Evolutionary conservation across 1,140 invertebrate species (phyloP), one percentile per base, ranked within the genome.

Genomic region (Drosophila oshimai): DNA sequence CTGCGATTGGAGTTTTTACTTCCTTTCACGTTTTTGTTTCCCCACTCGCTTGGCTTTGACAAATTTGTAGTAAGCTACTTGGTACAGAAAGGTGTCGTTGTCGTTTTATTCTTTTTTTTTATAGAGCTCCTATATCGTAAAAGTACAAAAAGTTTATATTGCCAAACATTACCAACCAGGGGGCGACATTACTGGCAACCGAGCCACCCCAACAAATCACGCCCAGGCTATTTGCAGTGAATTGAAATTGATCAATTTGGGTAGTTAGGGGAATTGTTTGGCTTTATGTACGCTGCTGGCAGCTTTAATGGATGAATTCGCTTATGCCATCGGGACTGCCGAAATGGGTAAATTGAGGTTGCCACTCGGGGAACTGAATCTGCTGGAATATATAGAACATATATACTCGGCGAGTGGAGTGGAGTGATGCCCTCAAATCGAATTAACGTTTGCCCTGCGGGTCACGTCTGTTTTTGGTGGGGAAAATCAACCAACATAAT

Each of bases 171-270:
- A 83, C 53, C 71, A 57, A 67, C 57, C 73, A 62, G 58, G 39
- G 46, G 54, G 45, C 41, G 42, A 79, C 80, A 84, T 86, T 86
- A 75, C 64, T 7, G 67, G 20, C 26, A 24, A 26, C 20, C 17
- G 6, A 22, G n/a, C 54, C 53, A 71, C 37, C 54, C 34, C 69
- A 72, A 72, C 73, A 50, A 84, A 86, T 84, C 74, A 84, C 80
- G 79, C 79, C 80, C 79, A 86, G 68, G 80, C 83, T 75, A 79
- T 86, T 84, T 86, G 75, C 74, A 86, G 75, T 75, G 71, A 86
- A 86, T 84, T 86, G 80, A 84, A 84, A 84, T 84, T 84, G 80
- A 84, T 84, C 80, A 84, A 84, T 84, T 84, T 84, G 80, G 71
- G 75, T 84, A 75, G 75, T 75, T 80, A 55, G 69, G 80, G 80